Conservation (phyloP, 1,140 invertebrate genomes). For the Megathymus violae region DNA sequence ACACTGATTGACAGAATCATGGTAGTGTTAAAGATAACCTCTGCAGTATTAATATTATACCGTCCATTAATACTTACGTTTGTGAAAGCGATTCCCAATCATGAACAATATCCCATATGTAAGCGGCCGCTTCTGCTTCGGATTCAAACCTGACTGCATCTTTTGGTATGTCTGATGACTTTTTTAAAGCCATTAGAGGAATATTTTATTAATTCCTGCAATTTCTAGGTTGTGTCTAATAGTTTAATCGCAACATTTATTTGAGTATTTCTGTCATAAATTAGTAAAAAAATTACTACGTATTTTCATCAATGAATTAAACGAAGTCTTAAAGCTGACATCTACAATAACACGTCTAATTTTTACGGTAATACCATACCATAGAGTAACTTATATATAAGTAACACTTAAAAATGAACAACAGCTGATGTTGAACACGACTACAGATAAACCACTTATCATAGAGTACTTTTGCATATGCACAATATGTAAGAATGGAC, state of each 20-base stretch:
- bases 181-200: conserved; percentile 60
- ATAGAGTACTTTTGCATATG: no score
- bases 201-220: not conserved
- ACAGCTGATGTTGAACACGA: no score
- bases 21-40: conserved; percentile 12
- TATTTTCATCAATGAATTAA: not conserved
- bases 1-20: no score
- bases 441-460: no score
- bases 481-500: no score
- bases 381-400: no score
- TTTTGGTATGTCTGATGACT: conserved; percentile 55
- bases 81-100: conserved; percentile 60
- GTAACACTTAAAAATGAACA: no score
- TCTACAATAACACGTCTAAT: no score
- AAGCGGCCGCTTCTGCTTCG: conserved; percentile 59
- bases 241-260: not conserved
- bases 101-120: conserved; percentile 65
- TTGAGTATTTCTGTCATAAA: not conserved
- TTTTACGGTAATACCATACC: no score
- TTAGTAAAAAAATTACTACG: not conserved
- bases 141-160: conserved; percentile 57
- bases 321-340: no score
- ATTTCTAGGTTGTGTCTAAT: not conserved
- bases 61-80: conserved; percentile 52
- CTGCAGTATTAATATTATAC: not conserved